phyloP scores from a whole-genome alignment of 2,113 vertebrate genomes.

The Limanda limanda region DNA sequence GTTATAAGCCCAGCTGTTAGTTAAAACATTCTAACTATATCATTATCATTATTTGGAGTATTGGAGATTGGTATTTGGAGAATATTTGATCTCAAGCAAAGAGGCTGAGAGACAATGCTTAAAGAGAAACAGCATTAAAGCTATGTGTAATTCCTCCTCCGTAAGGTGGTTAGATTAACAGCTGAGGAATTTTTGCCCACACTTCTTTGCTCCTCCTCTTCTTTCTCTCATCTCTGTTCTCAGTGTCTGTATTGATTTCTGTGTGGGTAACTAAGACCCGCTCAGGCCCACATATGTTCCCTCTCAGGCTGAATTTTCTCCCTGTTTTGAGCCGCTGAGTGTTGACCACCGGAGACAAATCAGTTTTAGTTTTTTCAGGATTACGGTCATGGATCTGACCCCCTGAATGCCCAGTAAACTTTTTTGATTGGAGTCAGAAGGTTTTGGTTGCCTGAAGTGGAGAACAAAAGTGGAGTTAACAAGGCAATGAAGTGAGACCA shows the following conservation, averaged over 20 bases:
- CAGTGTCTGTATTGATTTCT: slow-evolving; percentile 62
- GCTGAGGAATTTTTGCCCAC: slow-evolving; percentile 51
- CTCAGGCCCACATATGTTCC: slow-evolving; percentile 33
- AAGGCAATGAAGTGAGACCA: neutral
- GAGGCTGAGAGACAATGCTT: neutral
- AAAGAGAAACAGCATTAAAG: neutral
- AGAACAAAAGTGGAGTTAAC: neutral
- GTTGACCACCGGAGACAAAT: neutral
- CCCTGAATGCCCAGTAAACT: neutral
- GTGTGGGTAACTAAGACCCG: slow-evolving; percentile 56
- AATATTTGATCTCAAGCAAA: slow-evolving; percentile 14
- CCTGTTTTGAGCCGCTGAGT: slow-evolving; percentile 15
- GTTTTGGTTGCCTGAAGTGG: neutral
- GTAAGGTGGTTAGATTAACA: slow-evolving; percentile 29
- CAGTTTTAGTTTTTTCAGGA: neutral
- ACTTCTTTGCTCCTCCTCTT: slow-evolving; percentile 39
- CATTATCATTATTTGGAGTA: neutral
- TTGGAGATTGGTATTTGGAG: too few species aligned
- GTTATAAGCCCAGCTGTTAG: neutral
- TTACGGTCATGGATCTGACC: slow-evolving; percentile 12
- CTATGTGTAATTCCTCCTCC: slow-evolving; percentile 34
- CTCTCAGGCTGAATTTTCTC: slow-evolving; percentile 15
- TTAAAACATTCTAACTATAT: slow-evolving; percentile 24
- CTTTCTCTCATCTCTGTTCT: slow-evolving; percentile 36
- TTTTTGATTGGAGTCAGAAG: slow-evolving; percentile 14